Evolutionary conservation across 2,113 vertebrate genomes (phyloP).

Genomic region (Triplophysa tibetana): DNA sequence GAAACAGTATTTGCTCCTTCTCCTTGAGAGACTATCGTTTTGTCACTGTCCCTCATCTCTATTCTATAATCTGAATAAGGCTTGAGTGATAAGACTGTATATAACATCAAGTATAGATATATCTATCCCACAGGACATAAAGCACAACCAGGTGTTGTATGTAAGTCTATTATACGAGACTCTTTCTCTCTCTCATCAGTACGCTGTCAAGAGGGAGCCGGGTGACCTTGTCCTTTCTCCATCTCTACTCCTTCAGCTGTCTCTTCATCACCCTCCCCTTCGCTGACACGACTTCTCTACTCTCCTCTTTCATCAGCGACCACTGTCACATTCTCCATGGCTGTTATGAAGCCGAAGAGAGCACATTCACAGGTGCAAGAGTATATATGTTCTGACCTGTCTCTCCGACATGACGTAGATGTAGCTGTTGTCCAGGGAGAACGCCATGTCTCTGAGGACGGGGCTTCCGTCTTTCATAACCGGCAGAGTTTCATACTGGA

Average conservation of each 20-base stretch:
- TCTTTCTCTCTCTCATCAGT: constrained; percentile 52
- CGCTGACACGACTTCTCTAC: constrained; percentile 33
- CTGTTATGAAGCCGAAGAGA: constrained; percentile 47
- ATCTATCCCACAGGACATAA: not conserved
- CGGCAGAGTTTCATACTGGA: constrained; percentile 89
- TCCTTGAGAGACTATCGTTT: constrained; percentile 11
- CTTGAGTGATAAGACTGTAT: not conserved
- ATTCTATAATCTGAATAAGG: constrained; percentile 5
- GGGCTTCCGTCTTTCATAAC: constrained; percentile 90
- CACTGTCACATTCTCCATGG: constrained; percentile 61
- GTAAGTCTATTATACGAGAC: not conserved
- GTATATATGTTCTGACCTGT: constrained; percentile 80
- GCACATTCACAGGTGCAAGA: not conserved
- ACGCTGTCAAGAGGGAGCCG: not conserved
- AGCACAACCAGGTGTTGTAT: constrained; percentile 1
- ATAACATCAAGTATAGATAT: not conserved
- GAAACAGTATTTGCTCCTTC: constrained; percentile 5
- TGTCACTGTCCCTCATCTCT: not conserved
- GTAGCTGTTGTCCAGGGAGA: constrained; percentile 86
- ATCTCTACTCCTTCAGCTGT: constrained; percentile 57
- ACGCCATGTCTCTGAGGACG: constrained; percentile 94
- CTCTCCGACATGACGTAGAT: constrained; percentile 94
- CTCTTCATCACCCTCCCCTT: constrained; percentile 45
- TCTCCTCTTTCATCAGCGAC: constrained; percentile 70
- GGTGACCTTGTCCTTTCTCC: constrained; percentile 47